Evolutionary conservation across 2,888 invertebrate genomes (phyloP), one percentile per base, ranked within the genome.

Genomic region (Phaedon cochleariae): DNA sequence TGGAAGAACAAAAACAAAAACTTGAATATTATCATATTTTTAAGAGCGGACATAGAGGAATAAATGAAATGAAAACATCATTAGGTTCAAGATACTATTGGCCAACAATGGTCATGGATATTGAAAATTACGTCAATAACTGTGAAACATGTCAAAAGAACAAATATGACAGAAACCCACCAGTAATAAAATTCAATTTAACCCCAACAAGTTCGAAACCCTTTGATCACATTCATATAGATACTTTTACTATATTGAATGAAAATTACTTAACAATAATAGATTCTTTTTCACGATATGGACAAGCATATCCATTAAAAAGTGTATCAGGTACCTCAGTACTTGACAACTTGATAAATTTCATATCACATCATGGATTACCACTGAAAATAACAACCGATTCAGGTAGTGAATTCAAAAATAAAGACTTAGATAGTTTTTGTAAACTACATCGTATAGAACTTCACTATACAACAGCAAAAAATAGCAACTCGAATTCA

Each of bases 141-240:
- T 34, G 31, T 21, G 62, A 67, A 48, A 61, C 61, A 29, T 72
- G 72, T 45, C 64, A 66, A 59, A 58, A 64, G 31, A 34, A 34
- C 31, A 34, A 34, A 10, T 34, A 34, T 34, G 31, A 34, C 9
- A 5, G 31, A 10, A 34, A 34, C 26, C 74, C 74, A 7, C 52
- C 66, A 31, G 22, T 51, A 15, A 26, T 49, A 6, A 46, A 46
- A 58, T 58, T 48, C 29, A 45, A 58, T 48, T 22, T 58, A 0
- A 45, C 58, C 18, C 48, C 46, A n/a, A 37, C 41, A n/a, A 37
- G 21, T 18, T 15, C 57, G 18, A 46, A 41, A 45, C 46, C 46
- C 41, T 41, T 18, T 10, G 15, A 57, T 21, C 52, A 52, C n/a
- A 26, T 52, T n/a, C 52, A 31, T n/a, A 53, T 53, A 1, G 75